Evolutionary conservation across 2,888 invertebrate species (phyloP).

Genomic region (Drosophila koepferae): DNA sequence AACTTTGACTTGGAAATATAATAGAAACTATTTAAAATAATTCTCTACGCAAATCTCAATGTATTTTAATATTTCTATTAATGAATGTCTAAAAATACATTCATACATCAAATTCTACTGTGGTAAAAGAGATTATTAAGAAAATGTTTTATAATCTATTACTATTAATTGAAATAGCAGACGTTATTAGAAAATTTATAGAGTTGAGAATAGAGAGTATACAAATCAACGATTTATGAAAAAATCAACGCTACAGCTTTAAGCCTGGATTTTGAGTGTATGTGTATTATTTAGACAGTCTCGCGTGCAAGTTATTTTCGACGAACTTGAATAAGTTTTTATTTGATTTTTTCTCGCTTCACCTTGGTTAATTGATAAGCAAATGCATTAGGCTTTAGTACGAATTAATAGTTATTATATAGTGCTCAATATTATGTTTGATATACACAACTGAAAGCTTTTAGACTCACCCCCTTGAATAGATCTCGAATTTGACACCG

Average conservation of each 20-base stretch:
- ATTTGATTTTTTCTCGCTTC: constrained; percentile 20
- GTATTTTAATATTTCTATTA: neutral
- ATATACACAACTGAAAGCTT: neutral
- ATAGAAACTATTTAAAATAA: neutral
- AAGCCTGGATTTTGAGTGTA: neutral
- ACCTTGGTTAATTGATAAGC: constrained; percentile 49
- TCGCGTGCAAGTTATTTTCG: constrained; percentile 7
- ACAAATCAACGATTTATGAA: neutral
- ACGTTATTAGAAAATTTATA: neutral
- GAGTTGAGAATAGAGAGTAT: neutral
- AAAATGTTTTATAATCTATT: too few relatives aligned
- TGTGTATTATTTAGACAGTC: neutral
- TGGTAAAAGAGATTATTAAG: neutral
- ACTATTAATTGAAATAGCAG: neutral
- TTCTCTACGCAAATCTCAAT: neutral
- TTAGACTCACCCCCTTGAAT: constrained; percentile 93
- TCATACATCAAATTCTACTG: neutral
- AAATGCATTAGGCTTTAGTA: constrained; percentile 52
- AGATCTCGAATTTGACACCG: constrained; percentile 95
- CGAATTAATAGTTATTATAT: constrained; percentile 15
- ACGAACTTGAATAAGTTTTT: constrained; percentile 8
- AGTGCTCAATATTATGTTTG: constrained; percentile 21
- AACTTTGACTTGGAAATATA: neutral
- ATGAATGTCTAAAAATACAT: neutral
- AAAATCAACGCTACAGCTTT: neutral